Conservation (phyloP, 1,140 invertebrate species). For the Drosophila kanapiae region DNA sequence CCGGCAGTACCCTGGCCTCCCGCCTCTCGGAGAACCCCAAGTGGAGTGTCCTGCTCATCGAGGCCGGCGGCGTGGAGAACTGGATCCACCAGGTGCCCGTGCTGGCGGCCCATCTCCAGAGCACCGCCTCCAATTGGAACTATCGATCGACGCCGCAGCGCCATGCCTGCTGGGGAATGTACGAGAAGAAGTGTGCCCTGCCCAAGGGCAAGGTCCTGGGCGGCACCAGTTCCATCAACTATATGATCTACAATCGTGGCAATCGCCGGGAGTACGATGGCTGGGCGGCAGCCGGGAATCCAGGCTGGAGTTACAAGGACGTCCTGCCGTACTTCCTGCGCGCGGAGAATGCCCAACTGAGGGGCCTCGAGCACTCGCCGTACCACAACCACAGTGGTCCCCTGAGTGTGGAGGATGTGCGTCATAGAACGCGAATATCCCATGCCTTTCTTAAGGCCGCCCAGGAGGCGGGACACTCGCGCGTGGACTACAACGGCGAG, state of each 20-base stretch:
- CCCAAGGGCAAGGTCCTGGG: constrained; percentile 89
- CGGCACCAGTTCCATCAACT: constrained; percentile 92
- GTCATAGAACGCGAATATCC: constrained; percentile 86
- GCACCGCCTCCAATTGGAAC: constrained; percentile 89
- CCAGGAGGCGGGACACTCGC: constrained; percentile 87
- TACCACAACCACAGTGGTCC: constrained; percentile 87
- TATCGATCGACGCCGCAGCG: constrained; percentile 89
- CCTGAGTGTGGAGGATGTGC: constrained; percentile 86
- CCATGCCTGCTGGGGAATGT: constrained; percentile 87
- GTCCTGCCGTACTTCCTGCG: constrained; percentile 90
- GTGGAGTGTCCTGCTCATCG: constrained; percentile 87
- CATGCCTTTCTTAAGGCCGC: constrained; percentile 89
- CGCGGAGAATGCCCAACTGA: constrained; percentile 87
- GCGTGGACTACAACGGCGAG: constrained; percentile 89
- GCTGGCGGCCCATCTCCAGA: constrained; percentile 87
- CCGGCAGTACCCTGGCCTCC: constrained; percentile 93
- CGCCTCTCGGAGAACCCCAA: constrained; percentile 87
- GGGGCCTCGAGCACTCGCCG: constrained; percentile 85
- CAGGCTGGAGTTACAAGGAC: constrained; percentile 91
- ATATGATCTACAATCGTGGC: constrained; percentile 95
- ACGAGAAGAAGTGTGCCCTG: constrained; percentile 86
- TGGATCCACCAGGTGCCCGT: constrained; percentile 89
- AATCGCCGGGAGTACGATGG: constrained; percentile 91
- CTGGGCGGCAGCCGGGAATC: constrained; percentile 90
- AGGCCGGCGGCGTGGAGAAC: constrained; percentile 90